Evolutionary conservation across 2,113 vertebrate species (phyloP), one percentile per base, ranked within the genome.

Genomic region (Pseudopipra pipra): DNA sequence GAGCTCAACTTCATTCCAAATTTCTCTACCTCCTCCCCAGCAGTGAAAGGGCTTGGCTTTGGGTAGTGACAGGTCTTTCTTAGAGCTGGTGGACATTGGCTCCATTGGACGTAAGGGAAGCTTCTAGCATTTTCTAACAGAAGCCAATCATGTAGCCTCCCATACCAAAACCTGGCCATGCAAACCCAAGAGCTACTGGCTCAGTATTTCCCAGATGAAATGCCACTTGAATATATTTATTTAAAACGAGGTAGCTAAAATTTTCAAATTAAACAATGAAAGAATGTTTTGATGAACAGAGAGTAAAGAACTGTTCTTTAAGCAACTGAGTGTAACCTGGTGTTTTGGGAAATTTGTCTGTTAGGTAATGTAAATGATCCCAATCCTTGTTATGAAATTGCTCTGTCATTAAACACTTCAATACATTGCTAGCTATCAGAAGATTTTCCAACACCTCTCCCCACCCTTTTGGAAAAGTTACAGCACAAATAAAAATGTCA

Each of bases 31-130:
- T 20, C 10, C 17, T 56, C 14, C 35, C 39, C 10, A 11, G 18
- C 25, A 71, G 21, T 22, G 17, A 37, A 65, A 19, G 10, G 49
- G 21, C 4, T 54, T 13, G 8, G 18, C 27, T 81, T 44, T 70
- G 63, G 28, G 33, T 43, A 51, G 56, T 12, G 5, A 24, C 0
- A 0, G 4, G 10, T 71, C 55, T 37, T 3, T 24, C 25, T 71
- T 31, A 13, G 11, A 33, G 23, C 22, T 54, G 24, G 39, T 27
- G 43, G 22, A 43, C 16, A n/a, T 6, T 55, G 35, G 35, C 28
- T 23, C 1, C 33, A 14, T 13, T 1, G 1, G 23, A 51, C 4
- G 56, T 8, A 37, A 6, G 20, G 27, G 24, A 74, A 62, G 9
- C 14, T 79, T 74, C 31, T 20, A 11, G 12, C 35, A 56, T 37